Conservation (phyloP, 1,140 invertebrate genomes). For the Leptinotarsa undecemlineata region DNA sequence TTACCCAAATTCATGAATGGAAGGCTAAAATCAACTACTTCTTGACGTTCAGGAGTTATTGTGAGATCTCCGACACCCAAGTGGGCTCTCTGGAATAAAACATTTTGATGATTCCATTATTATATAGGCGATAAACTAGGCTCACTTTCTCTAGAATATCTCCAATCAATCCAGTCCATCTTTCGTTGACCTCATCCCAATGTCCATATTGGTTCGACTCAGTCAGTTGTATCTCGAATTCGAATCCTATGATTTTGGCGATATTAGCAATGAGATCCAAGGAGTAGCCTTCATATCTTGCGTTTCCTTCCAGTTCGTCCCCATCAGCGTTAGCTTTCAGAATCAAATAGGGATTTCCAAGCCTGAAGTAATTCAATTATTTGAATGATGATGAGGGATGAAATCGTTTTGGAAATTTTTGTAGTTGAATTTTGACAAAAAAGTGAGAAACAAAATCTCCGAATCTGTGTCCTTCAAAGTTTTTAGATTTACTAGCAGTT, state of each 20-base stretch:
- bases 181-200: slow-evolving; percentile 67
- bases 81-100: slow-evolving; percentile 76
- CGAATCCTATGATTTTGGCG: slow-evolving; percentile 73
- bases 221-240: slow-evolving; percentile 73
- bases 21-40: slow-evolving; percentile 85
- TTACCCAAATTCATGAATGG: slow-evolving; percentile 83
- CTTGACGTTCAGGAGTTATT: slow-evolving; percentile 82
- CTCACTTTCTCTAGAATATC: slow-evolving; percentile 76
- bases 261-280: slow-evolving; percentile 80
- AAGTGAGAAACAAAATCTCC: no score
- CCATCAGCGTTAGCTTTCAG: slow-evolving; percentile 56
- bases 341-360: slow-evolving; percentile 78
- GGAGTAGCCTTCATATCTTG: slow-evolving; percentile 77
- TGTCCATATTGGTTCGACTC: slow-evolving; percentile 73
- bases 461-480: no score
- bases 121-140: no score
- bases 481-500: no score
- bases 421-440: background rate
- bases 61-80: slow-evolving; percentile 90
- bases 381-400: background rate
- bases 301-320: slow-evolving; percentile 61
- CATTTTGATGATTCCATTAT: background rate
- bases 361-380: slow-evolving; percentile 39
- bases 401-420: background rate
- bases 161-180: slow-evolving; percentile 85